Evolutionary conservation across 2,113 vertebrate species (phyloP).

Genomic region (Bos indicus): DNA sequence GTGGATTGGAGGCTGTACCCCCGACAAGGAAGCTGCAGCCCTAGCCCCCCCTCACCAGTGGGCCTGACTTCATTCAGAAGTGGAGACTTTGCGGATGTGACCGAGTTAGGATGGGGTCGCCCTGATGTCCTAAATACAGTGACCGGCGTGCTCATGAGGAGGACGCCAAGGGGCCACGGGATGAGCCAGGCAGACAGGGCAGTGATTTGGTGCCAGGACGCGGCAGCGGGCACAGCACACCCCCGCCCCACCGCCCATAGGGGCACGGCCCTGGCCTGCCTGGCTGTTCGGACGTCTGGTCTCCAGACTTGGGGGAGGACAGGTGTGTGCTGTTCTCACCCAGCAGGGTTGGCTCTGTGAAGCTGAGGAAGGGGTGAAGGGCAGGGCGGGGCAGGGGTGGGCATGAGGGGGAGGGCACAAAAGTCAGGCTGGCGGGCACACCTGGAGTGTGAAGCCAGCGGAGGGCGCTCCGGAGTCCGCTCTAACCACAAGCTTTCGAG

Average conservation of each 20-base stretch:
- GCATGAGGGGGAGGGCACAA: fast-evolving
- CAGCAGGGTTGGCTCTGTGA: not conserved
- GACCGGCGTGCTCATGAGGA: not conserved
- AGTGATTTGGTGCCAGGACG: not conserved
- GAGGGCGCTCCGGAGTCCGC: not conserved
- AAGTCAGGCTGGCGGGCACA: too few relatives aligned
- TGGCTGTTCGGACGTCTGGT: fast-evolving
- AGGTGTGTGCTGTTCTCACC: fast-evolving
- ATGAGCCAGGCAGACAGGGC: not conserved
- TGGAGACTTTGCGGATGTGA: not conserved
- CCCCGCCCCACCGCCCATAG: fast-evolving
- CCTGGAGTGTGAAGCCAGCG: not conserved
- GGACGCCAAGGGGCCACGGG: not conserved
- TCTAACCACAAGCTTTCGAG: not conserved
- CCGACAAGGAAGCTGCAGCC: not conserved
- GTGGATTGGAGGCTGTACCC: not conserved
- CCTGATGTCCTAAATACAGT: too few relatives aligned
- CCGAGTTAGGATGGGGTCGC: fast-evolving
- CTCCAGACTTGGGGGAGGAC: not conserved
- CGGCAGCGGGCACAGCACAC: not conserved
- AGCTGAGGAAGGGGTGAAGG: not conserved
- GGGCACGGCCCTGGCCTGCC: not conserved
- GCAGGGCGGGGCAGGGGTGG: fast-evolving
- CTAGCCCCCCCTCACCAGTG: not conserved
- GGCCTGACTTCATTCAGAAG: not conserved